A percentile compares a stretch with the other conserved stretches of the same genome.
Evolutionary conservation across 2,113 vertebrate genomes (phyloP).

Genomic region (Pedetes capensis): DNA sequence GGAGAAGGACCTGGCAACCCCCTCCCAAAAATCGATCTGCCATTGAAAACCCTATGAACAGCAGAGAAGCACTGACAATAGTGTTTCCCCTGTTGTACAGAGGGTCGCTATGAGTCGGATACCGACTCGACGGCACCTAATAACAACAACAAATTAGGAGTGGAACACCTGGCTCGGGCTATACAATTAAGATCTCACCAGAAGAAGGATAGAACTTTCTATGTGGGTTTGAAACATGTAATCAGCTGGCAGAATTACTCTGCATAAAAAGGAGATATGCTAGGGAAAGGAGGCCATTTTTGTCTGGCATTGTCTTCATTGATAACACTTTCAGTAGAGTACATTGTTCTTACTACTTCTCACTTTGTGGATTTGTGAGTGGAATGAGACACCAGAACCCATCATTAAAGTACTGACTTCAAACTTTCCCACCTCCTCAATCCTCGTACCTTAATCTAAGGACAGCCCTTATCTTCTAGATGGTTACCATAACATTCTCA

Average conservation of each 20-base stretch:
- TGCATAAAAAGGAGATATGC: not conserved
- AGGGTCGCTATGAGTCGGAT: no score
- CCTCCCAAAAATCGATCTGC: no score
- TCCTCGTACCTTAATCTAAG: not conserved
- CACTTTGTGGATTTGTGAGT: not conserved
- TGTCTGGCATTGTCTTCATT: slow-evolving; percentile 27
- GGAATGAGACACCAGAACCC: not conserved
- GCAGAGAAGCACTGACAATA: no score
- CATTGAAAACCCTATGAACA: no score
- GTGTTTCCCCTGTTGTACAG: no score
- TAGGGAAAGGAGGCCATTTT: slow-evolving; percentile 5
- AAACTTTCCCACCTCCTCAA: not conserved
- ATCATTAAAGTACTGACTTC: not conserved
- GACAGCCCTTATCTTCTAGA: not conserved
- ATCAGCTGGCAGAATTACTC: slow-evolving; percentile 54
- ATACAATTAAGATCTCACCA: slow-evolving; percentile 68
- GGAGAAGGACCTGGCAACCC: no score
- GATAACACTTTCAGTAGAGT: not conserved
- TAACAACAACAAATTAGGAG: no score
- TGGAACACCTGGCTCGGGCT: slow-evolving; percentile 57
- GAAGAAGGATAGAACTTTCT: slow-evolving; percentile 38
- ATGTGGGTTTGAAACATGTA: slow-evolving; percentile 58
- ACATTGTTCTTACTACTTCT: not conserved
- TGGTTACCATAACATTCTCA: not conserved
- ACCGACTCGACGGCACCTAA: no score